A percentile compares a stretch with the other conserved stretches of the same genome.
Evolutionary conservation across 2,113 vertebrate species (phyloP).

Genomic region (Cricetomys ansorgei): DNA sequence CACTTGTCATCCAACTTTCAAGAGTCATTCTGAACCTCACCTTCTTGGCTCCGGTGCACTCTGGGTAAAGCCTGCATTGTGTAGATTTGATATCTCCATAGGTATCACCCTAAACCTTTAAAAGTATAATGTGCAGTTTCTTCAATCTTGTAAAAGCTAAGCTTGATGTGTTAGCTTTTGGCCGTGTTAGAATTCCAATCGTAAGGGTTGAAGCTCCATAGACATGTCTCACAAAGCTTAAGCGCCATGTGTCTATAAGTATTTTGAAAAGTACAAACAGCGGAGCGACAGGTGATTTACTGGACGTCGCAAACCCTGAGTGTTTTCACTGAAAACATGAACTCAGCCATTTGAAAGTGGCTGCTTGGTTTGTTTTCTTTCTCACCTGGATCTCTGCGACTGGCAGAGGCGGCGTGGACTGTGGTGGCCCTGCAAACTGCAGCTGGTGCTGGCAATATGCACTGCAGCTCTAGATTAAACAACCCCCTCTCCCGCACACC

Average conservation of each 20-base stretch:
- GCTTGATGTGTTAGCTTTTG: background rate
- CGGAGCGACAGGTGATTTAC: conserved; percentile 4
- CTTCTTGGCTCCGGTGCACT: no score
- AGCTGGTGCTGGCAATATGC: background rate
- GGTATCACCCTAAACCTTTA: background rate
- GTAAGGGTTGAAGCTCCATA: background rate
- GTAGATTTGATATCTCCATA: background rate
- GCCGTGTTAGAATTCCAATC: background rate
- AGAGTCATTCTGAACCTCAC: background rate
- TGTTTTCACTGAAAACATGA: conserved; percentile 64
- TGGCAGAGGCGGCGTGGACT: background rate
- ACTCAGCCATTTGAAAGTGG: conserved; percentile 27
- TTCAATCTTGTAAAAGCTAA: conserved; percentile 35
- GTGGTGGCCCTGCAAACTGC: background rate
- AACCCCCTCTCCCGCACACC: no score
- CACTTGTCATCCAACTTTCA: background rate
- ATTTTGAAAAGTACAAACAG: background rate
- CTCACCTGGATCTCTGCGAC: conserved; percentile 43
- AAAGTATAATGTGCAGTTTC: background rate
- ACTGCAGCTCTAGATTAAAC: background rate
- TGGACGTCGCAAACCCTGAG: background rate
- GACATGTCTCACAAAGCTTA: background rate
- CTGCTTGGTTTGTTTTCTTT: conserved; percentile 43
- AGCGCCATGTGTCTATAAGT: conserved; percentile 23
- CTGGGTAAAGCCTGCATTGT: background rate